Evolutionary conservation across 2,888 invertebrate genomes (phyloP), one percentile per base, ranked within the genome.

Genomic region (Gari tellinella): DNA sequence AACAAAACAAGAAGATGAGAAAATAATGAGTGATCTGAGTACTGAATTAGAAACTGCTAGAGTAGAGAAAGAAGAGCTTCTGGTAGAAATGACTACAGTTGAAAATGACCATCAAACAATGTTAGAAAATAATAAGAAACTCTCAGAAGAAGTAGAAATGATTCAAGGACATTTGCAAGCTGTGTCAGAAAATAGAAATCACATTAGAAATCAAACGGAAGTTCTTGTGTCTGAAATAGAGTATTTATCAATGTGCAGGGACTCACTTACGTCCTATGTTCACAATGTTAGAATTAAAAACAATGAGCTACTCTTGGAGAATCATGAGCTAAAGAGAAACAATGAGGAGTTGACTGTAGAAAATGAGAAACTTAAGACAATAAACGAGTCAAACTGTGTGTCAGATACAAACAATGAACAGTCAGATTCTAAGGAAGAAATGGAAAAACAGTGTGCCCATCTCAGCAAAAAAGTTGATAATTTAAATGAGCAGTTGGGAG

Each of bases 161-260:
- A 56, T 70, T 1, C 64, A 75, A 10, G 45, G 41, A 52, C 60
- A 72, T 57, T 45, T 81, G 23, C 51, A 68, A 38, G 53, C 62
- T 21, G 55, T 74, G 41, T 74, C 74, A 10, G 72, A 74, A n/a
- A 79, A 79, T 17, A 62, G 79, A 55, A 65, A 65, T 19, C 74
- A 79, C 55, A 56, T 74, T 1, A 67, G 72, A 63, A 64, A 46
- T 62, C 79, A 79, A 45, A 62, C 74, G 25, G 79, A 79, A 60
- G 64, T 79, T 46, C 45, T 79, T 45, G 64, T 72, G 46, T 65
- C 72, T 43, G 79, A 79, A 62, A 21, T 72, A 37, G 74, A 79
- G 31, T 55, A 43, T 17, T 61, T 65, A 21, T 25, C 26, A 23
- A 43, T 31, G 26, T 37, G 40, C 19, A 68, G 62, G 52, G 68